Base-by-base conservation (phyloP, 2,797 vertebrate genomes). In the Myoxocephalus aenaeus region DNA sequence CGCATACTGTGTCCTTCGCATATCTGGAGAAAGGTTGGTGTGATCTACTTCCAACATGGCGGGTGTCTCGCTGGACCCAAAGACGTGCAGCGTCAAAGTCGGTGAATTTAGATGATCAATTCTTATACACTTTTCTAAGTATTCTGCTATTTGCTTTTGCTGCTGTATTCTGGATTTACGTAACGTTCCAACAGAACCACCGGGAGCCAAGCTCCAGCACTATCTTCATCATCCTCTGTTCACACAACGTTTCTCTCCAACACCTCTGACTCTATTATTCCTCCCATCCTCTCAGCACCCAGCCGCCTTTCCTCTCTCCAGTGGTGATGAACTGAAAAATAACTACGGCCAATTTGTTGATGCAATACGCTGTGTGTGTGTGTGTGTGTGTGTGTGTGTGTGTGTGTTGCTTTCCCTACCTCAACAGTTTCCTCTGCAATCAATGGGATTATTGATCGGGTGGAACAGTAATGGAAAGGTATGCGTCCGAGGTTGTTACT, bases 401-500 rank as follows among this genome's bases (percentile, higher is more conserved):
- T 18, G 40, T 22, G 38, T 13, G 22, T 25, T 44, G 65, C 14
- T 64, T 12, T 67, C n/a, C 27, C 14, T 40, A 22, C 40, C 36
- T 40, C n/a, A 66, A 20, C 44, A 64, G 50, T 59, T 75, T 75
- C 8, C 34, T 57, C 62, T 57, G 34, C 25, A 77, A 42, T 73
- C 67, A 71, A 51, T 57, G 11, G 25, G 3, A 20, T 51, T 80
- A 87, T 73, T 70, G 61, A 84, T 79, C 73, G 18, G 58, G 77
- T 50, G 18, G 17, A 81, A 50, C 70, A 53, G 29, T 78, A 70
- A 75, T 73, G 32, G 65, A 80, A 64, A 84, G 64, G 46, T 46
- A 14, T 62, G 20, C 68, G 64, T 54, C 29, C 32, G 7, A 57
- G 46, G 53, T 56, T 48, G 32, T 68, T 61, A 50, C 72, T n/a